Evolutionary conservation across 1,140 invertebrate species (phyloP).

Genomic region (Leguminivora glycinivorella): DNA sequence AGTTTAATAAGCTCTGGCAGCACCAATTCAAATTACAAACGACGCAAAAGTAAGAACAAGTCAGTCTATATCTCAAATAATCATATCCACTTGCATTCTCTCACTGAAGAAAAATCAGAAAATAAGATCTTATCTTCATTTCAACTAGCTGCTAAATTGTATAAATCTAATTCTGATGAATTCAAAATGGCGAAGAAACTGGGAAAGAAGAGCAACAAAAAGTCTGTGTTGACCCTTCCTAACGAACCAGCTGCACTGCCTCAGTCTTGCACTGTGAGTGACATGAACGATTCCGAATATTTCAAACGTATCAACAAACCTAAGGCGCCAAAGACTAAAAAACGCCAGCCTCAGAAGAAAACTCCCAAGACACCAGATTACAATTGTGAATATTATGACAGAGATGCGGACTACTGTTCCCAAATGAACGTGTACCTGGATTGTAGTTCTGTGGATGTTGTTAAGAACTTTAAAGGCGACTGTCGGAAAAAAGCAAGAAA

Average conservation of each 20-base stretch:
- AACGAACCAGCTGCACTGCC: slow-evolving; percentile 48
- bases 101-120: slow-evolving; percentile 48
- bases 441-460: slow-evolving; percentile 54
- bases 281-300: slow-evolving; percentile 67
- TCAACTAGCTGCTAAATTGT: slow-evolving; percentile 56
- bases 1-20: slow-evolving; percentile 41
- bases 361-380: slow-evolving; percentile 39
- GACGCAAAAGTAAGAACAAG: slow-evolving; percentile 34
- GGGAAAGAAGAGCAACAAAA: slow-evolving; percentile 53
- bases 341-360: slow-evolving; percentile 40
- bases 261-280: slow-evolving; percentile 60
- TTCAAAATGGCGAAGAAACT: slow-evolving; percentile 47
- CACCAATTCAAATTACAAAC: slow-evolving; percentile 34
- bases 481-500: slow-evolving; percentile 34
- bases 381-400: slow-evolving; percentile 51
- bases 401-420: slow-evolving; percentile 51
- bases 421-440: slow-evolving; percentile 53
- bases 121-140: slow-evolving; percentile 47
- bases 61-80: slow-evolving; percentile 46
- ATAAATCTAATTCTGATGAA: slow-evolving; percentile 67
- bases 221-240: slow-evolving; percentile 61
- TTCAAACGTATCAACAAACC: slow-evolving; percentile 40
- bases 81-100: slow-evolving; percentile 41
- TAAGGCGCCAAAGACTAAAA: slow-evolving; percentile 45
- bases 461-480: slow-evolving; percentile 51